A percentile compares a stretch with the other conserved stretches of the same genome.
Conservation (phyloP, 2,888 invertebrate species). For the Microdon myrmicae region DNA sequence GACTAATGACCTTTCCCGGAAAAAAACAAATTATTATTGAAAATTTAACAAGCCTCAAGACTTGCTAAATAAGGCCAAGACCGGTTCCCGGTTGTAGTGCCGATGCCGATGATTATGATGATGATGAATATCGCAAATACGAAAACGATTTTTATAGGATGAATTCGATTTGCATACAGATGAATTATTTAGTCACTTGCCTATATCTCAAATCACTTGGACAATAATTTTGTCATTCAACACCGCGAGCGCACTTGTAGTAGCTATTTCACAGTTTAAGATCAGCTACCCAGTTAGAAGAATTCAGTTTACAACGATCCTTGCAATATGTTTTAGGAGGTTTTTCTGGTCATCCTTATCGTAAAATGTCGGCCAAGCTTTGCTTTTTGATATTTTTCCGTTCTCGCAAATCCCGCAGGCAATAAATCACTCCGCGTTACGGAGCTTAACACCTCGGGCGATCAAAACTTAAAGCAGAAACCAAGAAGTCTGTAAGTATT, state of each 20-base stretch:
- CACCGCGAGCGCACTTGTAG: conserved; percentile 53
- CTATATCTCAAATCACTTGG: conserved; percentile 43
- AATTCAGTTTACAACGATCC: conserved; percentile 47
- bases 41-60: too few species aligned
- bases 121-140: too few species aligned
- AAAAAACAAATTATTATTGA: too few species aligned
- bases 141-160: too few species aligned
- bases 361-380: conserved; percentile 17
- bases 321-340: conserved; percentile 53
- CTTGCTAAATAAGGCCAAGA: too few species aligned
- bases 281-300: conserved; percentile 54
- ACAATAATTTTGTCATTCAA: conserved; percentile 51
- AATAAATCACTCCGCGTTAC: conserved; percentile 58
- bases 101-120: too few species aligned
- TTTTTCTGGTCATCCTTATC: conserved; percentile 29
- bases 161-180: conserved; percentile 55
- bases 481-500: too few species aligned
- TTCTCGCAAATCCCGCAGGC: conserved; percentile 54
- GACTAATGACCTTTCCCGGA: too few species aligned
- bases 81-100: too few species aligned
- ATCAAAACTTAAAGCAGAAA: too few species aligned
- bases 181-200: too few species aligned
- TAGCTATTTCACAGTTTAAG: conserved; percentile 57
- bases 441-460: conserved; percentile 54
- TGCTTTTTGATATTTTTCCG: conserved; percentile 3